A percentile compares a stretch with the other conserved stretches of the same genome.
These are phyloP conservation scores for Corydoras maculifer DNA, from an alignment of 2,113 vertebrate species.

Conservation along the genomic window DNA sequence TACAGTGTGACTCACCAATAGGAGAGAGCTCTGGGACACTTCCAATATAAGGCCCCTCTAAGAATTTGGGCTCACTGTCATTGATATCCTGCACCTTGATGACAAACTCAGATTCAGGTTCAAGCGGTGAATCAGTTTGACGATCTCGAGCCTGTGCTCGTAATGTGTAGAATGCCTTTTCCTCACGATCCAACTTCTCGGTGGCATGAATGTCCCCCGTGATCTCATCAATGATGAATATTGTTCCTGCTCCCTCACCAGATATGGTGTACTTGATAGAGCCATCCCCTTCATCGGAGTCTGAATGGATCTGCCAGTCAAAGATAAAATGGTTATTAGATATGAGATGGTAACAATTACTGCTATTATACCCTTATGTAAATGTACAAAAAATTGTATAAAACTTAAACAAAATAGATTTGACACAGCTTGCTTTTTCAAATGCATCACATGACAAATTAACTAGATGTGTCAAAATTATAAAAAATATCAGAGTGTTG, in stretches of 20 bases:
- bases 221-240: slow-evolving; percentile 94
- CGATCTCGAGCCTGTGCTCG: slow-evolving; percentile 84
- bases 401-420: neutral
- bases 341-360: neutral
- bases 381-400: neutral
- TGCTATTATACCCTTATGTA: neutral
- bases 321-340: slow-evolving; percentile 2
- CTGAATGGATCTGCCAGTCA: slow-evolving; percentile 85
- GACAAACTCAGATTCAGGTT: slow-evolving; percentile 94
- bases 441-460: neutral
- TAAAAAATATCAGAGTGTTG: too few relatives aligned
- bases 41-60: slow-evolving; percentile 92
- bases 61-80: slow-evolving; percentile 93
- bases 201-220: slow-evolving; percentile 96
- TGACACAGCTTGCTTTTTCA: neutral
- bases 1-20: slow-evolving; percentile 70
- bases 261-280: slow-evolving; percentile 99
- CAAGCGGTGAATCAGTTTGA: slow-evolving; percentile 78
- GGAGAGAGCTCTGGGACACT: slow-evolving; percentile 93
- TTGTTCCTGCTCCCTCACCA: slow-evolving; percentile 87
- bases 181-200: slow-evolving; percentile 86
- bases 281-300: slow-evolving; percentile 91
- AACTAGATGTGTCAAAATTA: too few relatives aligned
- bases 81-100: slow-evolving; percentile 99
- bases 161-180: slow-evolving; percentile 93